Percentiles rank a stretch among this genome's conserved stretches.
Conservation (phyloP, 1,140 invertebrate genomes). For the Caerostris darwini region DNA sequence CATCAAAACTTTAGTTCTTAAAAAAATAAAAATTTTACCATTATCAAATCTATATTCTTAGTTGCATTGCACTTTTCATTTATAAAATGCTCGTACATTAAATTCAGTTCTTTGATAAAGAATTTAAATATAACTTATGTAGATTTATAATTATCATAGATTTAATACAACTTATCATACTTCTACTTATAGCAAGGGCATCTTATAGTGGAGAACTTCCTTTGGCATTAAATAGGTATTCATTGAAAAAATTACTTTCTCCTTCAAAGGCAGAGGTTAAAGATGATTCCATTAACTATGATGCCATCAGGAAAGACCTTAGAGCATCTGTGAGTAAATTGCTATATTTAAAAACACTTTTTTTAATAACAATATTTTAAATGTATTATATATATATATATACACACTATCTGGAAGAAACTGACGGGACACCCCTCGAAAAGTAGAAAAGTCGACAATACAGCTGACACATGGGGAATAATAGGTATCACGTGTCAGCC, state of each 20-base stretch:
- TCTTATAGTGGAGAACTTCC: conserved; percentile 10
- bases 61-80: too few species aligned
- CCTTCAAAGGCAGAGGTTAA: background rate
- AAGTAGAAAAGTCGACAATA: background rate
- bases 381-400: background rate
- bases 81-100: too few species aligned
- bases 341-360: background rate
- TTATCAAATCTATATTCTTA: too few species aligned
- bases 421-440: too few species aligned
- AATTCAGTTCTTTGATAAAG: too few species aligned
- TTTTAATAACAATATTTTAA: background rate
- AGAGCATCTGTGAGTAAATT: background rate
- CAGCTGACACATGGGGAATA: background rate
- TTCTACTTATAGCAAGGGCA: background rate
- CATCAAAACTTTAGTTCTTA: too few species aligned
- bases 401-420: too few species aligned
- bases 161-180: background rate
- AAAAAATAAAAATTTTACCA: too few species aligned
- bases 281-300: background rate
- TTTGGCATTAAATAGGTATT: background rate
- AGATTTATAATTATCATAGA: background rate
- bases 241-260: background rate
- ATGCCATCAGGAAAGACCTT: background rate
- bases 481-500: too few species aligned
- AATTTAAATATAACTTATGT: too few species aligned